Percentiles rank a stretch among this genome's conserved stretches.
phyloP scores from a whole-genome alignment of 2,888 invertebrate genomes.

The Tortrix viridana region DNA sequence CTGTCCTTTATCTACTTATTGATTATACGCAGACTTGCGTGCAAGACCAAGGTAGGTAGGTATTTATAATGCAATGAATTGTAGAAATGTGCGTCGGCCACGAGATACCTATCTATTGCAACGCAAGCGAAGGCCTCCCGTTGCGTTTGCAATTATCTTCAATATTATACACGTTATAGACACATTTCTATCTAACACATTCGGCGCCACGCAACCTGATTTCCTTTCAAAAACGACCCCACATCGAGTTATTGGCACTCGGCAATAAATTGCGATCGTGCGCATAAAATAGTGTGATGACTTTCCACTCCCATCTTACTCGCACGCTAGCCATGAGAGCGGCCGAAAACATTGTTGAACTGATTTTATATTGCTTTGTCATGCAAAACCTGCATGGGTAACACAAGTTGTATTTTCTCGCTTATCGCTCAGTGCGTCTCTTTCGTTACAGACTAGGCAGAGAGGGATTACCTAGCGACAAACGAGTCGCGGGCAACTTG shows the following conservation, averaged over 20 bases:
- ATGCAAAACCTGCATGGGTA: too few species aligned
- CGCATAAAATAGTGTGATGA: slow-evolving; percentile 8
- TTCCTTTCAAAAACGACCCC: too few species aligned
- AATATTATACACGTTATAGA: not conserved
- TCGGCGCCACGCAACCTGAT: too few species aligned
- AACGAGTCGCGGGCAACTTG: too few species aligned
- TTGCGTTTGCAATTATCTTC: slow-evolving; percentile 7
- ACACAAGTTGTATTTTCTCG: too few species aligned
- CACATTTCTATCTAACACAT: not conserved
- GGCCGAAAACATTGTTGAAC: too few species aligned
- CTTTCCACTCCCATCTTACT: slow-evolving; percentile 10
- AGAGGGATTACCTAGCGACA: too few species aligned
- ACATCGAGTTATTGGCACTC: not conserved
- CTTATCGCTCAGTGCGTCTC: too few species aligned
- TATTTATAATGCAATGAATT: slow-evolving; percentile 21
- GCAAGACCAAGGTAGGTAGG: slow-evolving; percentile 5
- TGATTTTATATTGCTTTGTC: too few species aligned
- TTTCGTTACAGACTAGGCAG: too few species aligned
- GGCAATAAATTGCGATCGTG: slow-evolving; percentile 7
- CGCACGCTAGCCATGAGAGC: not conserved
- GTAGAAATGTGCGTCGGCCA: slow-evolving; percentile 23
- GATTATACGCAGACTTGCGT: not conserved
- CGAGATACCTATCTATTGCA: slow-evolving; percentile 27
- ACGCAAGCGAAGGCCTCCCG: slow-evolving; percentile 19
- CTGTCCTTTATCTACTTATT: too few species aligned